Conservation (phyloP, 2,888 invertebrate genomes). For the Carabus problematicus region DNA sequence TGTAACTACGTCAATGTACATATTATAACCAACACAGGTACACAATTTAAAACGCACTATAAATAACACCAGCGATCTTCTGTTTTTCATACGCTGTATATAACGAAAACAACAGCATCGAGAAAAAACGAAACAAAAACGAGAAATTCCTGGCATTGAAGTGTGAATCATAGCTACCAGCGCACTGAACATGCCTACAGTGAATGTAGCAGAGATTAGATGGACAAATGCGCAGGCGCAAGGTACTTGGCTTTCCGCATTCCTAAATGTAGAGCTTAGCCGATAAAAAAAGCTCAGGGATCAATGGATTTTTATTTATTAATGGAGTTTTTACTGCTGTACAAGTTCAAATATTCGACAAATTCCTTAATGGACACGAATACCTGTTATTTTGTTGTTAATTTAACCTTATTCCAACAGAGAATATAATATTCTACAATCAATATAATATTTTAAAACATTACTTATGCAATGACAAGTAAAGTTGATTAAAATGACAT, state of each 20-base stretch:
- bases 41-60: slow-evolving; percentile 16
- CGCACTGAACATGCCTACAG: neutral
- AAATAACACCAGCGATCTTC: slow-evolving; percentile 28
- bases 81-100: slow-evolving; percentile 1
- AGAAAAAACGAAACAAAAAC: slow-evolving; percentile 35
- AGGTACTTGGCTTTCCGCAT: slow-evolving; percentile 26
- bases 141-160: slow-evolving; percentile 33
- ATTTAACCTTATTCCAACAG: too few species aligned
- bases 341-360: slow-evolving; percentile 20
- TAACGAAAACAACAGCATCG: slow-evolving; percentile 26
- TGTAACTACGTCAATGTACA: slow-evolving; percentile 3
- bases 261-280: slow-evolving; percentile 30
- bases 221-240: slow-evolving; percentile 2
- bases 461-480: slow-evolving; percentile 8
- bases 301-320: slow-evolving; percentile 32
- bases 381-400: slow-evolving; percentile 10
- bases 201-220: neutral
- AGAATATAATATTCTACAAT: too few species aligned
- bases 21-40: slow-evolving; percentile 8
- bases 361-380: too few species aligned
- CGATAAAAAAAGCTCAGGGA: neutral
- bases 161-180: slow-evolving; percentile 30
- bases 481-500: slow-evolving; percentile 20
- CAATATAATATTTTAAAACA: too few species aligned
- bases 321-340: slow-evolving; percentile 6